A percentile compares a stretch with the other conserved stretches of the same genome.
Evolutionary conservation across 2,888 invertebrate genomes (phyloP).

Genomic region (Omphaloscelis lunosa): DNA sequence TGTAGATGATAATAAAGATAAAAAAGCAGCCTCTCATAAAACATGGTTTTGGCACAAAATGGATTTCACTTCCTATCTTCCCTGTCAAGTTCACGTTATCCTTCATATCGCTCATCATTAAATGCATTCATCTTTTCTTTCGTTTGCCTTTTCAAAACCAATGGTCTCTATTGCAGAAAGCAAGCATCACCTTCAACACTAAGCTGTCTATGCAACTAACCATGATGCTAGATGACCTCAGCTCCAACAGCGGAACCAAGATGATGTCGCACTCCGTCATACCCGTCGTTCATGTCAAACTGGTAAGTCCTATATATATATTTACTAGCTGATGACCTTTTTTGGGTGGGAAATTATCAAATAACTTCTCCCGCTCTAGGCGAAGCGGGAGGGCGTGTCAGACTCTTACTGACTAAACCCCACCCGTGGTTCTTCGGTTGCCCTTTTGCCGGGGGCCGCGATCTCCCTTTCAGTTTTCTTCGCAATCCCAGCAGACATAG

Average conservation of each 20-base stretch:
- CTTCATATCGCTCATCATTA: not conserved
- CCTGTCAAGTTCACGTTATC: not conserved
- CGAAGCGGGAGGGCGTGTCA: too few relatives aligned
- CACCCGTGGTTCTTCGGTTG: too few relatives aligned
- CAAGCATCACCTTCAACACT: conserved; percentile 92
- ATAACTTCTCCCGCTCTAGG: too few relatives aligned
- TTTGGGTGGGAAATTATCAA: too few relatives aligned
- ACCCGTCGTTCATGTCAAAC: conserved; percentile 93
- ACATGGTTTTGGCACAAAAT: not conserved
- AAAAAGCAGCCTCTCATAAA: not conserved
- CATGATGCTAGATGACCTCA: conserved; percentile 91
- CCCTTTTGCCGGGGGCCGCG: too few relatives aligned
- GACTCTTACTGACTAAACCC: too few relatives aligned
- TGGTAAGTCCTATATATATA: conserved; percentile 85
- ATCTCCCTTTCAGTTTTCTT: too few relatives aligned
- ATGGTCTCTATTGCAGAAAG: conserved; percentile 81
- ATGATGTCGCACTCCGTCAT: conserved; percentile 92
- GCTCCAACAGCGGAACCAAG: conserved; percentile 89
- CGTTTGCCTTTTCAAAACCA: not conserved
- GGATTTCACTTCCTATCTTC: not conserved
- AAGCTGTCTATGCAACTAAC: conserved; percentile 93
- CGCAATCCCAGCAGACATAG: too few relatives aligned
- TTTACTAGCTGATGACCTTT: not conserved
- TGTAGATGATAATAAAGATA: not conserved
- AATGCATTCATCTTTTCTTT: not conserved